phyloP scores from a whole-genome alignment of 2,113 vertebrate species.

The Ophiodon elongatus region DNA sequence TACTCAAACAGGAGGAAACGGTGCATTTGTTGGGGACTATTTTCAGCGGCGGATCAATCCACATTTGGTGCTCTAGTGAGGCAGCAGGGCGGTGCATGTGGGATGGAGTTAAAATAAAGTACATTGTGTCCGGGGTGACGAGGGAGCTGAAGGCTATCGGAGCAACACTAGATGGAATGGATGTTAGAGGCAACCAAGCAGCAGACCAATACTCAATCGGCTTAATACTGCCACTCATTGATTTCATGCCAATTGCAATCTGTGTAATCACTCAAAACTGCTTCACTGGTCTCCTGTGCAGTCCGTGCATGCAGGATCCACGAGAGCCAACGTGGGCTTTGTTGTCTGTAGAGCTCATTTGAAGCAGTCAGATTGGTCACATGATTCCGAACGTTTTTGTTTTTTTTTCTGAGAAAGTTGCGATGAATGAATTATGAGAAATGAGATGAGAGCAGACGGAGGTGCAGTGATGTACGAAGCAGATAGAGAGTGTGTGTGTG shows the following conservation, averaged over 20 bases:
- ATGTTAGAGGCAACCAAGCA: background rate
- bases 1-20: background rate
- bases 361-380: background rate
- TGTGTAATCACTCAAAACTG: background rate
- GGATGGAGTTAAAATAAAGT: too few relatives aligned
- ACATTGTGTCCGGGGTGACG: too few relatives aligned
- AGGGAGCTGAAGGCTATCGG: background rate
- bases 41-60: background rate
- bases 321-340: background rate
- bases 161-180: background rate
- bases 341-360: too few relatives aligned
- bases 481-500: too few relatives aligned
- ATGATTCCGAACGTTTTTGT: background rate
- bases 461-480: background rate
- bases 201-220: constrained; percentile 7
- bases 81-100: background rate
- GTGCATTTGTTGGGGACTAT: background rate
- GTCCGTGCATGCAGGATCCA: background rate
- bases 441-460: constrained; percentile 2
- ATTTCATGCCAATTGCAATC: background rate
- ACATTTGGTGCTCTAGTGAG: background rate
- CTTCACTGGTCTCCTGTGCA: constrained; percentile 3
- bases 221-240: background rate
- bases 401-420: background rate
- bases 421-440: background rate